These are phyloP conservation scores for Nettapus auritus DNA, from an alignment of 2,113 vertebrate species.

Conservation along the genomic window DNA sequence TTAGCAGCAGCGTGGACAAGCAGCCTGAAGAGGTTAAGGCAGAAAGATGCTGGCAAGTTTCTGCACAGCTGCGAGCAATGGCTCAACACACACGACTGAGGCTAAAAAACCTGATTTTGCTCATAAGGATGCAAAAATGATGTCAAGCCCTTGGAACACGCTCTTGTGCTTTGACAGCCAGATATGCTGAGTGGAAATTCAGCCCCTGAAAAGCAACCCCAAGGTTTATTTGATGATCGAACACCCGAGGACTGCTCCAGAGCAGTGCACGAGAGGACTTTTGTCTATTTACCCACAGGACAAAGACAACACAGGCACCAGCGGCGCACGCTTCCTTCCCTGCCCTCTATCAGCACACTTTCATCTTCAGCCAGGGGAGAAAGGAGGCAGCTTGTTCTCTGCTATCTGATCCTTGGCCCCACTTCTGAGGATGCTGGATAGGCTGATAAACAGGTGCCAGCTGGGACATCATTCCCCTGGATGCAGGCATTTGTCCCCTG, in stretches of 20 bases:
- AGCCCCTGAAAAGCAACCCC: background rate
- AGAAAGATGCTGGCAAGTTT: background rate
- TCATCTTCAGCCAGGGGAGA: background rate
- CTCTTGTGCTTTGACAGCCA: background rate
- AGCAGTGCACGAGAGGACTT: background rate
- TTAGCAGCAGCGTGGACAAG: background rate
- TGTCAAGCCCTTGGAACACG: slow-evolving; percentile 32
- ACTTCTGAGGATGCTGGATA: background rate
- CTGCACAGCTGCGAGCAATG: slow-evolving; percentile 32
- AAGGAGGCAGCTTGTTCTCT: background rate
- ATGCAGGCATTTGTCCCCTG: background rate
- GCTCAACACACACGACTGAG: background rate
- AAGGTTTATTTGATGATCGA: background rate
- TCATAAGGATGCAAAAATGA: slow-evolving; percentile 21
- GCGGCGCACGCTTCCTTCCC: background rate
- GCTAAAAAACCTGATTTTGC: background rate
- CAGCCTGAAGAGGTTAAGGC: background rate
- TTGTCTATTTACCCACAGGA: background rate
- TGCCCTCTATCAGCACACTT: background rate
- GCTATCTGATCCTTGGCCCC: slow-evolving; percentile 4
- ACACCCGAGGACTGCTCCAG: background rate
- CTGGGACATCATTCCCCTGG: rapidly evolving
- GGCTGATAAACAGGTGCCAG: background rate
- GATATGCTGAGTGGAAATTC: background rate
- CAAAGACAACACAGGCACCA: slow-evolving; percentile 11